A percentile compares a stretch with the other conserved stretches of the same genome.
phyloP scores from a whole-genome alignment of 1,140 invertebrate genomes.

The Scaptomyza pallida region DNA sequence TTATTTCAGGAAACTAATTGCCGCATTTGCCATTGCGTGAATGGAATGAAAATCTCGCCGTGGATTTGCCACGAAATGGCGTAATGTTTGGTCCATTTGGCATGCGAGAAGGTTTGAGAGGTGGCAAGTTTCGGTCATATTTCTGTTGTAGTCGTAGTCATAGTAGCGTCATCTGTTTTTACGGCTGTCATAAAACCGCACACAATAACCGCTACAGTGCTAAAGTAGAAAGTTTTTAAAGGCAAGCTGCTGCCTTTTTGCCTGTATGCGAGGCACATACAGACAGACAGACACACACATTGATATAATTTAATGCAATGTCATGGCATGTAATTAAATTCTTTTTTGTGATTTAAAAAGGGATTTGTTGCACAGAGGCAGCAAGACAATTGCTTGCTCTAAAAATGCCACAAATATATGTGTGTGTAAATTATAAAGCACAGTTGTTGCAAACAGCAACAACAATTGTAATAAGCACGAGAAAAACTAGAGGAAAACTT shows the following conservation, averaged over 20 bases:
- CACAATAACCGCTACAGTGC: conserved; percentile 46
- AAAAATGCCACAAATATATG: conserved; percentile 79
- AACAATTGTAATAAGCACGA: conserved; percentile 46
- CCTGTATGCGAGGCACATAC: background rate
- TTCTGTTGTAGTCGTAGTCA: conserved; percentile 3
- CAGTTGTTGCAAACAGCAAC: conserved; percentile 19
- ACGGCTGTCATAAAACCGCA: conserved; percentile 72
- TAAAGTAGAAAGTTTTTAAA: conserved; percentile 60
- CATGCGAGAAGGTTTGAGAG: background rate
- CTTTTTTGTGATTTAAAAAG: conserved; percentile 78
- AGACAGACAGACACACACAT: background rate
- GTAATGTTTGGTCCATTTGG: conserved; percentile 40
- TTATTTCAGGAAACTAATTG: conserved; percentile 66
- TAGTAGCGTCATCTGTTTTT: conserved; percentile 65
- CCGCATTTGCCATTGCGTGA: conserved; percentile 60
- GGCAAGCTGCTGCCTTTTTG: conserved; percentile 11
- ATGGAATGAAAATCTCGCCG: conserved; percentile 52
- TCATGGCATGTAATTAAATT: conserved; percentile 77
- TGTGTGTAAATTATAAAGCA: conserved; percentile 69
- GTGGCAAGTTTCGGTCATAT: conserved; percentile 18
- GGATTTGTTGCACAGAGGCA: conserved; percentile 30
- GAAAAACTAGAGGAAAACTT: conserved; percentile 66
- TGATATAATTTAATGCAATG: conserved; percentile 66
- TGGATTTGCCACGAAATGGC: conserved; percentile 41
- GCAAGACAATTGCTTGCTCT: conserved; percentile 70